phyloP scores from a whole-genome alignment of 2,113 vertebrate species.

The Dipodomys stephensi region DNA sequence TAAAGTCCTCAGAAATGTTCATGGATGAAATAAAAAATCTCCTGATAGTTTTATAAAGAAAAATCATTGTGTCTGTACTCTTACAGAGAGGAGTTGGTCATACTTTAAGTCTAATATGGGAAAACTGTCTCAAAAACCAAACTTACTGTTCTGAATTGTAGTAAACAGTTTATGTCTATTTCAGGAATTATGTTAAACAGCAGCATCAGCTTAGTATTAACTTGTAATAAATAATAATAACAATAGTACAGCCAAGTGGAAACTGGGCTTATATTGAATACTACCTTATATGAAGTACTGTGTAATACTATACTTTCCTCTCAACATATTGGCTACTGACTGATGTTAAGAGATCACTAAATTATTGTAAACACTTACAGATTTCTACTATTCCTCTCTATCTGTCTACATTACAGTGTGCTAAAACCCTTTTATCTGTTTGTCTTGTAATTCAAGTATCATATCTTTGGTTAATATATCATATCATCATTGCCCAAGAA shows the following conservation, averaged over 20 bases:
- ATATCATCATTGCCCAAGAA: not conserved
- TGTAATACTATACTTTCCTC: not conserved
- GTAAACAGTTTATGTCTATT: slow-evolving; percentile 32
- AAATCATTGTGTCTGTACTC: not conserved
- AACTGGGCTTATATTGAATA: not conserved
- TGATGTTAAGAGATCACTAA: slow-evolving; percentile 49
- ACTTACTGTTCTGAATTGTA: not conserved
- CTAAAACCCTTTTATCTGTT: not conserved
- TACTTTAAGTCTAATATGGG: slow-evolving; percentile 1
- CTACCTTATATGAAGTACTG: not conserved
- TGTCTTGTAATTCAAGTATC: not conserved
- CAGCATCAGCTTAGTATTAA: not conserved
- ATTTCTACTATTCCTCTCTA: not conserved
- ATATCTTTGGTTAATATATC: slow-evolving; percentile 36
- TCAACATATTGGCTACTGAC: not conserved
- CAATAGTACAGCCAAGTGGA: not conserved
- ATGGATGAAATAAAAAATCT: not conserved
- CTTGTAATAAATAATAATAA: too few relatives aligned
- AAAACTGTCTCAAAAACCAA: not conserved
- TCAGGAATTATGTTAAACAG: not conserved
- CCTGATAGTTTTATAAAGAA: not conserved
- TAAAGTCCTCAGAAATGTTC: not conserved
- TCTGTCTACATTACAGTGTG: not conserved
- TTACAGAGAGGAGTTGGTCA: not conserved
- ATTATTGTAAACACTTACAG: not conserved